These are phyloP conservation scores for Otocyon megalotis DNA, from an alignment of 2,113 vertebrate species.

Conservation along the genomic window DNA sequence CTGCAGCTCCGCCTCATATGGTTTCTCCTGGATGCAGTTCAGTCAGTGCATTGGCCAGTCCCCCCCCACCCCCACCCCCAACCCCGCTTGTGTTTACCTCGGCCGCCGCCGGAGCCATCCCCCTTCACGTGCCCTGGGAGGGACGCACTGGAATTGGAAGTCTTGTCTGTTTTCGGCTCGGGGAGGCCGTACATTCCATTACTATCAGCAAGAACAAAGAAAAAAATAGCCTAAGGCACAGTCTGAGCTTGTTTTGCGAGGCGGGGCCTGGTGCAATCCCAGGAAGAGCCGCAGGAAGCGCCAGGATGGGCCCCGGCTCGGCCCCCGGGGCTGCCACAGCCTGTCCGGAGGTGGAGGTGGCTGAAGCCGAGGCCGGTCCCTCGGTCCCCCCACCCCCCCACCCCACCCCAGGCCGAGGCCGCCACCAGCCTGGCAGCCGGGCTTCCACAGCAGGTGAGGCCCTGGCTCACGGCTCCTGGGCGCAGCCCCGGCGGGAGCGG, in stretches of 20 bases:
- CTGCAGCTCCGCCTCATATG: background rate
- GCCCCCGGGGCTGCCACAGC: no score
- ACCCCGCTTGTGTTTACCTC: background rate
- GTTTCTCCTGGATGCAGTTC: background rate
- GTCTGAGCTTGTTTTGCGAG: constrained; percentile 31
- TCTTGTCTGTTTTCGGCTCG: constrained; percentile 33
- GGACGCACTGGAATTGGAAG: background rate
- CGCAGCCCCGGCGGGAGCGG: no score
- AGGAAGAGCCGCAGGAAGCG: background rate
- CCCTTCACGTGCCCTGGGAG: background rate
- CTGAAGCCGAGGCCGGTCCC: no score
- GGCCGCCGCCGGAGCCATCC: background rate
- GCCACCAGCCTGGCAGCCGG: no score
- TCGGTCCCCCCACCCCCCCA: no score
- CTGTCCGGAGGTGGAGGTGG: no score
- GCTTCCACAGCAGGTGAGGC: no score
- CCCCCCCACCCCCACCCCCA: background rate
- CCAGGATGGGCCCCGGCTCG: no score
- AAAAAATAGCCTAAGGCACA: background rate
- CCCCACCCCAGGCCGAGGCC: no score
- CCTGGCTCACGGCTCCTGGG: no score
- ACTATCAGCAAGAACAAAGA: constrained; percentile 2
- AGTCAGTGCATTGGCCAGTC: background rate
- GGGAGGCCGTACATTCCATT: constrained; percentile 34
- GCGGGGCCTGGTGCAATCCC: background rate